phyloP scores from a whole-genome alignment of 2,113 vertebrate species.

The Carassius gibelio region DNA sequence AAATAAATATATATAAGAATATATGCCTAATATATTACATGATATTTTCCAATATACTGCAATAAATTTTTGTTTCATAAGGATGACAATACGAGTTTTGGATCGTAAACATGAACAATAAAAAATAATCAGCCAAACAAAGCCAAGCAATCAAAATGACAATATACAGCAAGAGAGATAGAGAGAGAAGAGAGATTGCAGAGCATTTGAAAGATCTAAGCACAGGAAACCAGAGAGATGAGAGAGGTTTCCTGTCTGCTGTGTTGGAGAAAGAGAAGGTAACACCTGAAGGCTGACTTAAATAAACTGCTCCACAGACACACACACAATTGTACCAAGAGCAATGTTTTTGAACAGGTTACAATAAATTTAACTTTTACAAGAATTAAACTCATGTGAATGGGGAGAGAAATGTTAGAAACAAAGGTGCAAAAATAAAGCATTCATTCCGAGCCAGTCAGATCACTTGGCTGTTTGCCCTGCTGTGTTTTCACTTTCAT shows the following conservation, averaged over 20 bases:
- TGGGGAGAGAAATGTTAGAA: not conserved
- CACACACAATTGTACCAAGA: slow-evolving; percentile 5
- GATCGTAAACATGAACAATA: not conserved
- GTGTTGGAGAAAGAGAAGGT: slow-evolving; percentile 42
- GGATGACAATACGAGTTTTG: not conserved
- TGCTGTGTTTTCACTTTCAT: slow-evolving; percentile 43
- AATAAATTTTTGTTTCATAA: too few species aligned
- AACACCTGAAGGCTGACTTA: slow-evolving; percentile 52
- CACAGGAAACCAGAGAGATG: slow-evolving; percentile 55
- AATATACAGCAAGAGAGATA: slow-evolving; percentile 25
- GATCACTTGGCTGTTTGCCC: slow-evolving; percentile 15
- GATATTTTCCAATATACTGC: too few species aligned
- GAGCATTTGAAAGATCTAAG: slow-evolving; percentile 26
- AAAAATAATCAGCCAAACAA: slow-evolving; percentile 22
- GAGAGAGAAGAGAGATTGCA: not conserved
- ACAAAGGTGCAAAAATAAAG: slow-evolving; percentile 18
- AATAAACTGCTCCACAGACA: slow-evolving; percentile 41
- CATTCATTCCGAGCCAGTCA: not conserved
- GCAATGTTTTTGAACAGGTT: slow-evolving; percentile 24
- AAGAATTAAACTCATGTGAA: not conserved
- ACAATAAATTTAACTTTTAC: not conserved
- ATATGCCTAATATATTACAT: too few species aligned
- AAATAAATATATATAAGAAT: too few species aligned
- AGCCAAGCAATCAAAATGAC: slow-evolving; percentile 17
- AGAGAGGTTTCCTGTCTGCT: slow-evolving; percentile 54